Evolutionary conservation across 2,113 vertebrate genomes (phyloP).

Genomic region (Castor canadensis): DNA sequence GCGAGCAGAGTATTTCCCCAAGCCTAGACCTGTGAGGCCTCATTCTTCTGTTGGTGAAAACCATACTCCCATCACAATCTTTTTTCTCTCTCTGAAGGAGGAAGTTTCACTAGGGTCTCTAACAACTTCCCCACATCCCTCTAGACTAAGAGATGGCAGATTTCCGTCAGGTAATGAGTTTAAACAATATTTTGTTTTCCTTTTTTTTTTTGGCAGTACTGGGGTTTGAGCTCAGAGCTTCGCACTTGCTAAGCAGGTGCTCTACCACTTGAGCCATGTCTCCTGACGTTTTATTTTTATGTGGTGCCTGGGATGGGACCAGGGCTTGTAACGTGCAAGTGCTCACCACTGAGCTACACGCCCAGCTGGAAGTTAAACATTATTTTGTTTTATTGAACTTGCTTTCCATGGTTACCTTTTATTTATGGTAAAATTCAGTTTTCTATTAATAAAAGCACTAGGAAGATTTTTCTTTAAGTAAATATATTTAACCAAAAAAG

Average conservation of each 20-base stretch:
- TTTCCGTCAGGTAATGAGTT: background rate
- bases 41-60: background rate
- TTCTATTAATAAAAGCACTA: background rate
- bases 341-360: no score
- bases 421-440: background rate
- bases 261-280: no score
- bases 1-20: background rate
- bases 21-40: background rate
- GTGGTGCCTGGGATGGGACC: no score
- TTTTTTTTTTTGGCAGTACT: background rate
- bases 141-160: background rate
- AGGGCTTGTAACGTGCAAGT: no score
- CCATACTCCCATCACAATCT: background rate
- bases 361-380: background rate
- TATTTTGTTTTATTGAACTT: background rate
- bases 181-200: background rate
- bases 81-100: background rate
- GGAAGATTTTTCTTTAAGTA: slow-evolving; percentile 51
- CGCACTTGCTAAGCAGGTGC: background rate
- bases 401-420: background rate
- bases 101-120: background rate
- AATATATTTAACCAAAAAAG: background rate
- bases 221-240: background rate
- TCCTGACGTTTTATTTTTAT: no score
- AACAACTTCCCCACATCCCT: background rate